Evolutionary conservation across 2,113 vertebrate species (phyloP).

Genomic region (Misgurnus mizolepis): DNA sequence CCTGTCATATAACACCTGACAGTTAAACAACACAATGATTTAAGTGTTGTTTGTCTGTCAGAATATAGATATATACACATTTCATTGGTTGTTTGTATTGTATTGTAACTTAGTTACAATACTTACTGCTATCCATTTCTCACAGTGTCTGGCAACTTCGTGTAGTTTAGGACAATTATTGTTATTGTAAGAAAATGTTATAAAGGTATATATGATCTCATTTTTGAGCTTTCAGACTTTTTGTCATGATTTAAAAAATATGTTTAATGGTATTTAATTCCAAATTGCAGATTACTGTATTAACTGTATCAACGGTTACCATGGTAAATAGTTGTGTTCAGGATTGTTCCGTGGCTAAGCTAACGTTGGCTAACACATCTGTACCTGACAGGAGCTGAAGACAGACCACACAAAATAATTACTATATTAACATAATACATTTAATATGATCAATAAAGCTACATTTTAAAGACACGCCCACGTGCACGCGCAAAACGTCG

Average conservation of each 20-base stretch:
- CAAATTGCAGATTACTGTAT: no score
- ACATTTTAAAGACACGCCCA: constrained; percentile 17
- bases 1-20: constrained; percentile 14
- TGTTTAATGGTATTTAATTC: no score
- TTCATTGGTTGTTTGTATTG: background rate
- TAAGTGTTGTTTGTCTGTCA: background rate
- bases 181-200: background rate
- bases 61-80: background rate
- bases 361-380: constrained; percentile 40
- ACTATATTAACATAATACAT: background rate
- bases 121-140: no score
- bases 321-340: constrained; percentile 2
- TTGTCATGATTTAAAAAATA: background rate
- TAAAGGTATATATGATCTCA: background rate
- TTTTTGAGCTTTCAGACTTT: background rate
- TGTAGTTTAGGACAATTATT: background rate
- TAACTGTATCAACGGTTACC: background rate
- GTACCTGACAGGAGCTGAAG: background rate
- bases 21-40: background rate
- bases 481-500: background rate
- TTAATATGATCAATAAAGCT: background rate
- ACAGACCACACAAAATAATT: background rate
- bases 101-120: background rate
- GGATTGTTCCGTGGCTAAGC: background rate
- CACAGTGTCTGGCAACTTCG: background rate